These are phyloP conservation scores for Tribolium freemani DNA, from an alignment of 2,888 invertebrate species.

Conservation along the genomic window DNA sequence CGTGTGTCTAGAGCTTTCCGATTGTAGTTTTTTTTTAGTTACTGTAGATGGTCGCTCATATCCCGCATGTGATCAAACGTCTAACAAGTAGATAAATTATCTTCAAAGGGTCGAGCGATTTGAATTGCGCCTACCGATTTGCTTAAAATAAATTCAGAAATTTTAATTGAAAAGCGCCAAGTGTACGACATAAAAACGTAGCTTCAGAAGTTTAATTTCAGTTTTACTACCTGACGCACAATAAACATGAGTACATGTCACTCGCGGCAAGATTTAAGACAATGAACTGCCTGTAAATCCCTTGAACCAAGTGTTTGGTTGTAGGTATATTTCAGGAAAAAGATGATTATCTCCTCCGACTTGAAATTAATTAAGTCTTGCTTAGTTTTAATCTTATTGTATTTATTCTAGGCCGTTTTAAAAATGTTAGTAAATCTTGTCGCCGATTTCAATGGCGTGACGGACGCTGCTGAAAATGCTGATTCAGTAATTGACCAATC, in stretches of 20 bases:
- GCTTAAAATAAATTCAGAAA: slow-evolving; percentile 37
- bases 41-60: no score
- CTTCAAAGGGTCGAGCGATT: slow-evolving; percentile 10
- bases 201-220: slow-evolving; percentile 38
- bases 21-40: slow-evolving; percentile 22
- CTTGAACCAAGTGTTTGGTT: slow-evolving; percentile 31
- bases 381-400: no score
- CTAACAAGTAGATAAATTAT: no score
- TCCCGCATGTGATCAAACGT: no score
- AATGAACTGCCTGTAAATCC: slow-evolving; percentile 43
- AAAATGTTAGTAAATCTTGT: background rate
- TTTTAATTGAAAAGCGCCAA: slow-evolving; percentile 44
- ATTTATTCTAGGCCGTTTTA: slow-evolving; percentile 8
- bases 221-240: slow-evolving; percentile 40
- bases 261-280: slow-evolving; percentile 43
- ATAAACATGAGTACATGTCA: slow-evolving; percentile 44
- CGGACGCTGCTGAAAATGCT: slow-evolving; percentile 13
- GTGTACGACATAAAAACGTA: slow-evolving; percentile 31
- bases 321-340: slow-evolving; percentile 1
- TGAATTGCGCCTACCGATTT: slow-evolving; percentile 5
- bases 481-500: slow-evolving; percentile 22
- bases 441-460: slow-evolving; percentile 8
- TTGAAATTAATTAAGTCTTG: no score
- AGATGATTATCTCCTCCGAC: no score
- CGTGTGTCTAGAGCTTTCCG: slow-evolving; percentile 20